A percentile compares a stretch with the other conserved stretches of the same genome.
phyloP scores from a whole-genome alignment of 2,888 invertebrate genomes.

The Odontocerum albicorne region DNA sequence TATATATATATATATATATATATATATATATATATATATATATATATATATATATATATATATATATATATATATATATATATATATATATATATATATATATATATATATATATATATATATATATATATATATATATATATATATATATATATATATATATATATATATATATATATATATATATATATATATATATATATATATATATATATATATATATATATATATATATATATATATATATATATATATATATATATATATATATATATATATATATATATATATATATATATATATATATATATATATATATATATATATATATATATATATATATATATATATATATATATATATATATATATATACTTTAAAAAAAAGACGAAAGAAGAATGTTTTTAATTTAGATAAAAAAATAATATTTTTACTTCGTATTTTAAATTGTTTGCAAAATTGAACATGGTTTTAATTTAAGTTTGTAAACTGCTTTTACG shows the following conservation, averaged over 20 bases:
- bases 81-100: background rate
- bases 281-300: background rate
- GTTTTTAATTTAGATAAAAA: too few species aligned
- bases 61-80: background rate
- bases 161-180: background rate
- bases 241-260: background rate
- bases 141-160: background rate
- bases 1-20: background rate
- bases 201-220: background rate
- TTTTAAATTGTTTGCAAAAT: too few species aligned
- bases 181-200: background rate
- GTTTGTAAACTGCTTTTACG: too few species aligned
- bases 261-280: background rate
- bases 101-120: background rate
- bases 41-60: background rate
- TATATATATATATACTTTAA: background rate
- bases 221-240: background rate
- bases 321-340: background rate
- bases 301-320: background rate
- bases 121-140: background rate
- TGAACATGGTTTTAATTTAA: too few species aligned
- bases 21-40: background rate
- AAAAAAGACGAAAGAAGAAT: too few species aligned
- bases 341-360: background rate
- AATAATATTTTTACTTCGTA: too few species aligned